Evolutionary conservation across 2,888 invertebrate species (phyloP).

Genomic region (Tubulanus polymorphus): DNA sequence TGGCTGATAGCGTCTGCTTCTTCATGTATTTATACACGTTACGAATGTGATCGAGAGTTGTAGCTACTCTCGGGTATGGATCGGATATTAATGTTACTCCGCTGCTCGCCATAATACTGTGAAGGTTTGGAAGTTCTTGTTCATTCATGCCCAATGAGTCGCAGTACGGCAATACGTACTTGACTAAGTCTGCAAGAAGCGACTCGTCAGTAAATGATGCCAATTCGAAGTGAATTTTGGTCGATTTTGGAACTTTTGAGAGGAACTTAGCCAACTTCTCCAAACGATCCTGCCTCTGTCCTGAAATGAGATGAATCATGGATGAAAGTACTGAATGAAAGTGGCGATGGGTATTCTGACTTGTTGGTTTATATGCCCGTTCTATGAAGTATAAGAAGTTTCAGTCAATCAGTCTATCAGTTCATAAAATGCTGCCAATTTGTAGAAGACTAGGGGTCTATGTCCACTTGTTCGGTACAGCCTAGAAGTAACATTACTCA

Average conservation of each 20-base stretch:
- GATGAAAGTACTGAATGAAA: background rate
- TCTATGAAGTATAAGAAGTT: too few relatives aligned
- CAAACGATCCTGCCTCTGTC: slow-evolving; percentile 64
- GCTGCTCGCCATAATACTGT: slow-evolving; percentile 66
- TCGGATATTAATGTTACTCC: slow-evolving; percentile 71
- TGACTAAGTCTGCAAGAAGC: slow-evolving; percentile 64
- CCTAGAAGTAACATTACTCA: too few relatives aligned
- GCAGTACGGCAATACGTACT: slow-evolving; percentile 67
- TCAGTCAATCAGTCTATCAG: too few relatives aligned
- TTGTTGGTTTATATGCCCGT: too few relatives aligned
- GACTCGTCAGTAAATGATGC: slow-evolving; percentile 75
- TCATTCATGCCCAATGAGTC: slow-evolving; percentile 87
- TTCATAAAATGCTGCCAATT: too few relatives aligned
- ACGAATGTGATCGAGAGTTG: slow-evolving; percentile 77
- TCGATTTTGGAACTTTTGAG: slow-evolving; percentile 59
- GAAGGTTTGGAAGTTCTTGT: slow-evolving; percentile 76
- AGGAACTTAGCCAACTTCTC: slow-evolving; percentile 67
- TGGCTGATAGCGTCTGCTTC: slow-evolving; percentile 31
- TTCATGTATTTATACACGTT: slow-evolving; percentile 58
- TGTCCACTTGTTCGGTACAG: too few relatives aligned
- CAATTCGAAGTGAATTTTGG: slow-evolving; percentile 77
- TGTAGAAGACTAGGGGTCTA: too few relatives aligned
- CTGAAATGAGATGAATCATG: slow-evolving; percentile 54
- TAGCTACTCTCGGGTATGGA: slow-evolving; percentile 74
- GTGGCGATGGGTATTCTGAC: too few relatives aligned